phyloP scores from a whole-genome alignment of 1,140 invertebrate species.

The Megalonaias nervosa region DNA sequence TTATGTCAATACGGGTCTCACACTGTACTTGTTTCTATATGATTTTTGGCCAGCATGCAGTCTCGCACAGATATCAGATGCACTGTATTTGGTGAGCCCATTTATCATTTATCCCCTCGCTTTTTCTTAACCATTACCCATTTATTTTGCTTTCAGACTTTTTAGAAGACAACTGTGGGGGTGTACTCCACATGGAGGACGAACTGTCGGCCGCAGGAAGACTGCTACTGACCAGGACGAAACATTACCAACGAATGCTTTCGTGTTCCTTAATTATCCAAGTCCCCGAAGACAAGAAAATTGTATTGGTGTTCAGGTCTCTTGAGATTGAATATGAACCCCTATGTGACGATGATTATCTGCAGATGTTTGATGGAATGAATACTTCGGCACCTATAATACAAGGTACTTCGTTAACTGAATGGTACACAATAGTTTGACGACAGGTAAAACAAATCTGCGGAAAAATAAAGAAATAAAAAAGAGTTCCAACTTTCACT shows the following conservation, averaged over 20 bases:
- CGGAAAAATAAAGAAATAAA: neutral
- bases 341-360: slow-evolving; percentile 26
- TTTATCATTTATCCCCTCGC: too few species aligned
- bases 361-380: slow-evolving; percentile 20
- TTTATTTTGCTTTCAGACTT: too few species aligned
- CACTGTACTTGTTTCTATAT: too few species aligned
- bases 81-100: too few species aligned
- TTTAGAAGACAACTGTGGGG: slow-evolving; percentile 24
- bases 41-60: too few species aligned
- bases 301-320: slow-evolving; percentile 21
- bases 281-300: slow-evolving; percentile 2
- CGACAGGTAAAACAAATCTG: neutral
- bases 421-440: neutral
- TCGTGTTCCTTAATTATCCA: slow-evolving; percentile 9
- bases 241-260: slow-evolving; percentile 15
- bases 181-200: slow-evolving; percentile 14
- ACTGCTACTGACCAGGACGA: slow-evolving; percentile 4
- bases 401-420: slow-evolving; percentile 1
- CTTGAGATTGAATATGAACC: slow-evolving; percentile 27
- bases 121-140: too few species aligned
- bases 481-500: neutral
- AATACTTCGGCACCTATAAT: slow-evolving; percentile 10
- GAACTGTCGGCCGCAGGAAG: neutral
- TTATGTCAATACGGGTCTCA: too few species aligned
- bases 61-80: too few species aligned